These are phyloP conservation scores for Stratiomys singularior DNA, from an alignment of 2,888 invertebrate genomes.

Conservation along the genomic window DNA sequence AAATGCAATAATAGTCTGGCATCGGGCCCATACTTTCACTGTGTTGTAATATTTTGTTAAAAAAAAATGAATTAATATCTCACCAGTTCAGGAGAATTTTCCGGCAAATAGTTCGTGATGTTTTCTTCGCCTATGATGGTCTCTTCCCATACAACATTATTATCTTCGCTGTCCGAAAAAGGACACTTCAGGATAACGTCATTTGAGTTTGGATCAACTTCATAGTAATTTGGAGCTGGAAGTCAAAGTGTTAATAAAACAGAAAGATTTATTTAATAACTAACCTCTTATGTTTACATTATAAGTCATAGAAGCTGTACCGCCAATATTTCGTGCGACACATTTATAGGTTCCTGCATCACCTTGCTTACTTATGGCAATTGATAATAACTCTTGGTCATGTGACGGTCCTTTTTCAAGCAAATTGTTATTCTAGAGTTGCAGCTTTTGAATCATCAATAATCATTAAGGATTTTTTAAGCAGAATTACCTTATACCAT, in stretches of 20 bases:
- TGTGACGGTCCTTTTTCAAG: slow-evolving; percentile 22
- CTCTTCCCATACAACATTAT: slow-evolving; percentile 15
- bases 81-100: slow-evolving; percentile 20
- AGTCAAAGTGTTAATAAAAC: background rate
- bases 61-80: background rate
- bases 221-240: slow-evolving; percentile 12
- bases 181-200: slow-evolving; percentile 29
- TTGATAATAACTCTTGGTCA: slow-evolving; percentile 46
- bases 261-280: background rate
- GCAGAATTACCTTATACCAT: slow-evolving; percentile 69
- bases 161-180: background rate
- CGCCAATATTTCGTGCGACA: slow-evolving; percentile 69
- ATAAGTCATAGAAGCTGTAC: slow-evolving; percentile 65
- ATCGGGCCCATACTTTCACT: no score
- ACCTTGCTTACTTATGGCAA: slow-evolving; percentile 62
- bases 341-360: slow-evolving; percentile 72
- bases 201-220: background rate
- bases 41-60: no score
- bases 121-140: background rate
- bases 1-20: no score
- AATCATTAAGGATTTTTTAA: background rate
- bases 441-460: background rate
- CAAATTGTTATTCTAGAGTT: background rate
- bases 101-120: background rate
- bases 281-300: slow-evolving; percentile 55